Percentiles rank a stretch among this genome's conserved stretches.
These are phyloP conservation scores for Drosophila atripex DNA, from an alignment of 2,888 invertebrate species.

Conservation along the genomic window DNA sequence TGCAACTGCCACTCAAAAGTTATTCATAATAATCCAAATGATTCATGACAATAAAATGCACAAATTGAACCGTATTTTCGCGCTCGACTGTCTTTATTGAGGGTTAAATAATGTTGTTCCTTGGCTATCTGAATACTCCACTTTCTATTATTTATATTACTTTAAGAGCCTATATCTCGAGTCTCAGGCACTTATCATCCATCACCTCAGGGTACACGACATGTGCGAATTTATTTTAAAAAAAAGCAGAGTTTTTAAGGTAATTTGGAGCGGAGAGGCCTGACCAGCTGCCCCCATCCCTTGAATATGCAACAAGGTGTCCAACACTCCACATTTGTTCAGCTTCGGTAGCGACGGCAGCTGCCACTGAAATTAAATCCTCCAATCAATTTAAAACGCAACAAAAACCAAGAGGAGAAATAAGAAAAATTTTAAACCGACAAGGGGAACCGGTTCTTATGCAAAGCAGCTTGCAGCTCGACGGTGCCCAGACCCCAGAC, in stretches of 20 bases:
- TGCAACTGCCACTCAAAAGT: conserved; percentile 54
- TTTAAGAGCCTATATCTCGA: not conserved
- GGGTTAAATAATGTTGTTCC: conserved; percentile 1
- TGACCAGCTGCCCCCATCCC: conserved; percentile 22
- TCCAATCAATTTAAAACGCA: conserved; percentile 74
- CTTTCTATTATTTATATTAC: not conserved
- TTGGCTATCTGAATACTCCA: conserved; percentile 4
- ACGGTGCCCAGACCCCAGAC: not conserved
- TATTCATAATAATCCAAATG: conserved; percentile 61
- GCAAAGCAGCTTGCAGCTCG: conserved; percentile 62
- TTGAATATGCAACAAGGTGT: conserved; percentile 41
- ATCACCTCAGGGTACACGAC: conserved; percentile 51
- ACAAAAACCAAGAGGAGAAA: conserved; percentile 26
- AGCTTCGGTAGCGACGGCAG: conserved; percentile 61
- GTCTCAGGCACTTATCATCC: conserved; percentile 18
- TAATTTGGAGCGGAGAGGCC: conserved; percentile 32
- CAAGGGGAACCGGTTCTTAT: conserved; percentile 75
- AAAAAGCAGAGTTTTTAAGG: conserved; percentile 24
- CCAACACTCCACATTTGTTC: conserved; percentile 52
- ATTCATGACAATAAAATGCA: conserved; percentile 70
- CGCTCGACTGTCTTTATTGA: conserved; percentile 1
- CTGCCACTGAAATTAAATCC: conserved; percentile 79
- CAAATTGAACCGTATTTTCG: conserved; percentile 46
- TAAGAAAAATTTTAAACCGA: conserved; percentile 46
- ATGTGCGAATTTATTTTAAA: conserved; percentile 55